Conservation (phyloP, 1,140 invertebrate genomes). For the Pentalonia nigronervosa region DNA sequence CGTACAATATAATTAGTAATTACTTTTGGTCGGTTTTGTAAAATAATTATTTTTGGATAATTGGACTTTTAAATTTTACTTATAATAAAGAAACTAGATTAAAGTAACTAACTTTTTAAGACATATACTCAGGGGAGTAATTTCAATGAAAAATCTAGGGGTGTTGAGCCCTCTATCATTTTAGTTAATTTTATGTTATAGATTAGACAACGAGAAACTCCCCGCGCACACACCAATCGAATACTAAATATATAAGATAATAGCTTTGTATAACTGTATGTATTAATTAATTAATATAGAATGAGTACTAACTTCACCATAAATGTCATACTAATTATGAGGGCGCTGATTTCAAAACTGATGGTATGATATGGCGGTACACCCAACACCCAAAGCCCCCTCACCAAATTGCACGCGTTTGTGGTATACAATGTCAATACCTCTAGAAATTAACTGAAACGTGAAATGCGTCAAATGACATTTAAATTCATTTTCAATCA, state of each 20-base stretch:
- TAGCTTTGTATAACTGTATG: neutral
- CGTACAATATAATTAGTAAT: neutral
- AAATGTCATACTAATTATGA: neutral
- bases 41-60: neutral
- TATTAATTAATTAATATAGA: neutral
- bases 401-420: neutral
- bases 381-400: too few relatives aligned
- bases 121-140: neutral
- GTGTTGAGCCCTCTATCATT: neutral
- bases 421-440: neutral
- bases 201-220: neutral
- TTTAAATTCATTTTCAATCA: neutral
- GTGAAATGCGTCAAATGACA: neutral
- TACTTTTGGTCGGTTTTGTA: neutral
- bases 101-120: neutral
- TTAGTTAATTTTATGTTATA: neutral
- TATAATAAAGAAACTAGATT: neutral
- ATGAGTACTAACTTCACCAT: neutral
- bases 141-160: neutral
- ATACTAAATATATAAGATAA: neutral
- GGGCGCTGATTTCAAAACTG: neutral
- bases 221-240: neutral
- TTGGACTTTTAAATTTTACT: neutral
- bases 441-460: neutral
- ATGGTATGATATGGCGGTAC: neutral